Evolutionary conservation across 2,888 invertebrate genomes (phyloP).

Genomic region (Spisula solida): DNA sequence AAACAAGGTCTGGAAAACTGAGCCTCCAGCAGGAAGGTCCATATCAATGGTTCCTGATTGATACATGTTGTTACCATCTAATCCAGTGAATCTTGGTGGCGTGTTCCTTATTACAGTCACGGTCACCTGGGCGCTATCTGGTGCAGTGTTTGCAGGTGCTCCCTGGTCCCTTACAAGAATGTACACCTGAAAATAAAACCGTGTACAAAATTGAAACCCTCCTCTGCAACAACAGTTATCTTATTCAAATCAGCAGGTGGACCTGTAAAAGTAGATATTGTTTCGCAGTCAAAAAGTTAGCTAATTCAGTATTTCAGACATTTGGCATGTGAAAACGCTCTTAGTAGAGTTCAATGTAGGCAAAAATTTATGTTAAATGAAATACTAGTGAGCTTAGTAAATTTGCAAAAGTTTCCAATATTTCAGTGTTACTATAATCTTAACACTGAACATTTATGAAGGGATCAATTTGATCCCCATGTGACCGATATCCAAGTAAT

Average conservation of each 20-base stretch:
- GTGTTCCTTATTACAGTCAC: slow-evolving; percentile 71
- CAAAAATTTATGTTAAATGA: no score
- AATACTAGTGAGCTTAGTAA: no score
- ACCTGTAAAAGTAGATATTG: no score
- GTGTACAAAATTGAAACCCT: not conserved
- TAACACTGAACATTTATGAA: no score
- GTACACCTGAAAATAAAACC: slow-evolving; percentile 74
- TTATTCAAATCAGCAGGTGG: not conserved
- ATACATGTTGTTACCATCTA: not conserved
- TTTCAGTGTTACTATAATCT: no score
- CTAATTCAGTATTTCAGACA: no score
- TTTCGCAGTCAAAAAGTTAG: no score
- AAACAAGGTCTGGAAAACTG: slow-evolving; percentile 70
- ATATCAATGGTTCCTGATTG: slow-evolving; percentile 53
- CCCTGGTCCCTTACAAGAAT: slow-evolving; percentile 80
- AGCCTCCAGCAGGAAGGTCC: slow-evolving; percentile 53
- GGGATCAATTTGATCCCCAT: no score
- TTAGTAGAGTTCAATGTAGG: no score
- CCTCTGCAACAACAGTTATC: not conserved
- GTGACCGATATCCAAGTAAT: no score
- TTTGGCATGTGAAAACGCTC: no score
- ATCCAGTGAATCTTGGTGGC: slow-evolving; percentile 59
- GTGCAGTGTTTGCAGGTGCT: slow-evolving; percentile 69
- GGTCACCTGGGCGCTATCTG: slow-evolving; percentile 52
- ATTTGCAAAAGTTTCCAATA: no score